Base-by-base conservation (phyloP, 2,113 vertebrate species). In the Calidris pugnax region DNA sequence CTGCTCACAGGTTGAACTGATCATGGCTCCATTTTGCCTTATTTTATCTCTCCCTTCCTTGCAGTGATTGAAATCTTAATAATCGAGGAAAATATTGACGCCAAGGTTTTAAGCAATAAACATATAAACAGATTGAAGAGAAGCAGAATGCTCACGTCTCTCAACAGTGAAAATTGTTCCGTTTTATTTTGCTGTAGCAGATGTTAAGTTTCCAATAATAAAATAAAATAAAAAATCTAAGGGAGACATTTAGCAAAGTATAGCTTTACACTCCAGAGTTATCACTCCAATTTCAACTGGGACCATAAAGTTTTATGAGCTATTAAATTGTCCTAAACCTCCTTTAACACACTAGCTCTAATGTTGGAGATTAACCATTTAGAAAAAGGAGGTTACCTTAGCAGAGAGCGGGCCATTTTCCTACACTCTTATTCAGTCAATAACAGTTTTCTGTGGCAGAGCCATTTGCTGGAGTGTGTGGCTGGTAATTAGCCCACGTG, bases 221-320 rank as follows among this genome's bases (percentile, higher is more conserved):
- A 80, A 92, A 92, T 96, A 96, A 93, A 74, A 82, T 77, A 93
- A 71, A 96, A 97, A 97, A 94, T 84, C 94, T 95, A 94, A 85
- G 90, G 76, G 93, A 96, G 96, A 89, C 91, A 78, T 96, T 97
- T 96, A 97, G 96, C 92, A n/a, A 95, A 95, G 73, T 82, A 85
- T 93, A 67, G 93, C 95, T 92, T 95, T 56, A 90, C 86, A 68
- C 96, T 92, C 92, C 93, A 73, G 96, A 97, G 97, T 98, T 97
- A 97, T 97, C 97, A 95, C 97, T 97, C 97, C 95, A 97, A 96
- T 98, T 98, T 98, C 97, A 97, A 95, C 93, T 13, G 97, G 97
- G 95, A 96, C 96, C 63, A 97, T 98, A 98, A 98, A 98, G 96
- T 97, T 98, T 98, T 98, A 98, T 98, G 98, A 97, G 97, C 97